Percentiles rank a stretch among this genome's conserved stretches.
Conservation (phyloP, 2,113 vertebrate species). For the Channa maculata region DNA sequence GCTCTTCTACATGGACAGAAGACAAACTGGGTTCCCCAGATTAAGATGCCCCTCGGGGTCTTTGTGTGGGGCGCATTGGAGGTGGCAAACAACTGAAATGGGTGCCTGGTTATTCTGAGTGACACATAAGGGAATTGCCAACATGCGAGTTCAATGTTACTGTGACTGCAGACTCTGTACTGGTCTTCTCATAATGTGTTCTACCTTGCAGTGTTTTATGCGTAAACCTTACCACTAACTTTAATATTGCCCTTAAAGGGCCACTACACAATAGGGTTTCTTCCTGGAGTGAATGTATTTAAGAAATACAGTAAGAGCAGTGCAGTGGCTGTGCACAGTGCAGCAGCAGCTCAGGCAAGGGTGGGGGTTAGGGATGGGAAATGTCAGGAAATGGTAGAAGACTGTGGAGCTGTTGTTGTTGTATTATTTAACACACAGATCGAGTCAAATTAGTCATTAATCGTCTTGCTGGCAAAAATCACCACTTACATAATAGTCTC, state of each 20-base stretch:
- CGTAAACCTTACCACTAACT: neutral
- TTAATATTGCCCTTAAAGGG: neutral
- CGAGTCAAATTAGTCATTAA: too few relatives aligned
- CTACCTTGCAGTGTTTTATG: neutral
- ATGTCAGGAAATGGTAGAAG: too few relatives aligned
- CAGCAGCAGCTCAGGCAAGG: too few relatives aligned
- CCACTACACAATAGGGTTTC: too few relatives aligned
- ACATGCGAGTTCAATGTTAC: constrained; percentile 4
- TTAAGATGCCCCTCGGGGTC: constrained; percentile 72
- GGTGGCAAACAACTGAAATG: constrained; percentile 31
- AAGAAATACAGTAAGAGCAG: too few relatives aligned
- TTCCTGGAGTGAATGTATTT: too few relatives aligned
- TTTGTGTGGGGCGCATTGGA: constrained; percentile 6
- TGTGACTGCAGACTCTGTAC: neutral
- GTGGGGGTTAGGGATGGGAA: too few relatives aligned
- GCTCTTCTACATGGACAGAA: constrained; percentile 38
- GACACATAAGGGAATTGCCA: constrained; percentile 37
- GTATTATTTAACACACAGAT: too few relatives aligned
- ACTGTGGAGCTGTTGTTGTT: too few relatives aligned
- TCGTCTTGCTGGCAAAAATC: too few relatives aligned
- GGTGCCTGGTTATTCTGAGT: constrained; percentile 43
- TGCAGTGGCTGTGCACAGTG: too few relatives aligned
- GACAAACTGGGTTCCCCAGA: constrained; percentile 55
- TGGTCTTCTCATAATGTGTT: neutral
- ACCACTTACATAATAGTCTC: too few relatives aligned